These are phyloP conservation scores for Scomber colias DNA, from an alignment of 2,113 vertebrate species.

Conservation along the genomic window DNA sequence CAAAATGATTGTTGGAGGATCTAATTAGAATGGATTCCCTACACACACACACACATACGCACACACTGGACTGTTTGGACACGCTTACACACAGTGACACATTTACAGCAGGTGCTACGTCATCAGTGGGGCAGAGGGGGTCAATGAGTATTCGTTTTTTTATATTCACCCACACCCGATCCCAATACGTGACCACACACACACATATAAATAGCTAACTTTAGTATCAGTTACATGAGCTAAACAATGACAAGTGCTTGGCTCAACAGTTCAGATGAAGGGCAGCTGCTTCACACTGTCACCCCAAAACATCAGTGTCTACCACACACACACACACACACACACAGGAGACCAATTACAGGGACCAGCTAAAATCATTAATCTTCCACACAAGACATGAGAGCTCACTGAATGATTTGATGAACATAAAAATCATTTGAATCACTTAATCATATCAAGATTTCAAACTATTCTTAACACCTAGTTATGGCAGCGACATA, in stretches of 20 bases:
- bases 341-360: no score
- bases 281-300: neutral
- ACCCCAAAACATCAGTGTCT: neutral
- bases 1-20: conserved; percentile 2
- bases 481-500: no score
- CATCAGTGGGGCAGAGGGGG: neutral
- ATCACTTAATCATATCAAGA: no score
- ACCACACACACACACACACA: no score
- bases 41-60: neutral
- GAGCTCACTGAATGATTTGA: no score
- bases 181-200: neutral
- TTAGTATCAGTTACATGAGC: conserved; percentile 5
- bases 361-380: no score
- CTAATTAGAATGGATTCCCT: neutral
- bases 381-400: no score
- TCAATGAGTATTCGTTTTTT: neutral
- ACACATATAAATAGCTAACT: neutral
- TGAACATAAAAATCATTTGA: no score
- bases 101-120: neutral
- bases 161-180: neutral
- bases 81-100: neutral
- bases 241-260: conserved; percentile 9
- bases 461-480: no score
- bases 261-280: neutral
- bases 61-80: neutral